Base-by-base conservation (phyloP, 2,113 vertebrate genomes). In the Clarias gariepinus region DNA sequence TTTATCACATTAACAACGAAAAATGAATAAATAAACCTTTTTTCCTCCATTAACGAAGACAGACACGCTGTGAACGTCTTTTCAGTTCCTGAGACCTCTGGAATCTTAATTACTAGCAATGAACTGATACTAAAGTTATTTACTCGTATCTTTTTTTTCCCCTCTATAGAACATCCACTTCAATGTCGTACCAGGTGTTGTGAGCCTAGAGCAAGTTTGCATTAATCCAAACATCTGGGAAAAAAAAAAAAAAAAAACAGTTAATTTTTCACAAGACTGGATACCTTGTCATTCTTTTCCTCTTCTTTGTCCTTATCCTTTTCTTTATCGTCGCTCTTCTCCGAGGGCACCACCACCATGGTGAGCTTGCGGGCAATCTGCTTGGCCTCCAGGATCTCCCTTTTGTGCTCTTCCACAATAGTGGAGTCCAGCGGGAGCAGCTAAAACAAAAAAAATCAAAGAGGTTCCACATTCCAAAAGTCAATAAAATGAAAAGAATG, bases 361-460 rank as follows among this genome's bases (percentile, higher is more conserved):
- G 97, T 98, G 89, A 99, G 95, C 91, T 99, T 99, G 90, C 97
- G 96, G 61, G 98, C 97, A 82, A 99, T 96, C 91, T 98, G 98
- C 90, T 99, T 99, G 55, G 98, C 98, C 94, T 99, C 98, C 9
- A 96, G 92, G 91, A 99, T 95, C 90, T 97, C 97, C 73, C 94
- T 91, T 92, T 97, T 99, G 93, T 99, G 96, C 82, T 99, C 98
- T 91, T 99, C 98, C 30, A 97, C 91, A 66, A 99, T 99, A 89
- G 91, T 89, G 92, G 92, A 95, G 94, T 99, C 97, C 88, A 93
- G 91, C 63, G 98, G 98, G 89, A 99, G 95, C 64, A 99, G 96
- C 97, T 99, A 93, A 82, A 63, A 89, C 52, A 73, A 12, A 3
- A 41, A 15, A 8, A 15, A 53, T 7, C 47, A 13, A 47, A 47